Conservation (phyloP, 2,888 invertebrate species). For the Sinelater perroti region DNA sequence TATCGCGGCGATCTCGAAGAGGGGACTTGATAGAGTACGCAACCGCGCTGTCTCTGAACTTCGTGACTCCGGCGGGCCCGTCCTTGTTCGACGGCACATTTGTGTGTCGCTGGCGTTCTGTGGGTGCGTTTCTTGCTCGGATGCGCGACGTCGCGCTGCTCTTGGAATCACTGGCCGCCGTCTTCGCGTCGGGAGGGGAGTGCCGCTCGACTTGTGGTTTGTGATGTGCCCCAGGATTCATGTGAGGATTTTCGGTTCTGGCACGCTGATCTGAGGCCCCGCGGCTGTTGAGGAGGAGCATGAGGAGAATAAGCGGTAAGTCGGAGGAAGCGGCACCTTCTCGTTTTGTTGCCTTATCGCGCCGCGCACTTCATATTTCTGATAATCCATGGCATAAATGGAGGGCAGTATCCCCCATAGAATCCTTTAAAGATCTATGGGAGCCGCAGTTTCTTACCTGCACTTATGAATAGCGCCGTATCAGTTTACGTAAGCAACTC, state of each 20-base stretch:
- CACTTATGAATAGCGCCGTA: too few species aligned
- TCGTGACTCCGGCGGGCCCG: slow-evolving; percentile 39
- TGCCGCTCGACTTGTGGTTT: slow-evolving; percentile 6
- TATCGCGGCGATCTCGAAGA: slow-evolving; percentile 35
- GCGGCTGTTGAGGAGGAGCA: slow-evolving; percentile 21
- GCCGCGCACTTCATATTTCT: too few species aligned
- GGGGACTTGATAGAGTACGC: slow-evolving; percentile 43
- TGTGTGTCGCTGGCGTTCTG: slow-evolving; percentile 37
- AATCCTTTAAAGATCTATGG: too few species aligned
- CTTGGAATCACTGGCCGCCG: not conserved
- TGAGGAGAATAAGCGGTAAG: slow-evolving; percentile 46
- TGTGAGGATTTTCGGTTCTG: slow-evolving; percentile 3
- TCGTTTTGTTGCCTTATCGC: too few species aligned
- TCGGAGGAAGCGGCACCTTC: not conserved
- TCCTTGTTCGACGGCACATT: slow-evolving; percentile 40
- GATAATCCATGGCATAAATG: too few species aligned
- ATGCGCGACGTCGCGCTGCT: slow-evolving; percentile 16
- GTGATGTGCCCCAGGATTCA: slow-evolving; percentile 25
- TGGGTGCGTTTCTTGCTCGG: slow-evolving; percentile 27
- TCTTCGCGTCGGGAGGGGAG: not conserved
- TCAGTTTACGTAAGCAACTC: slow-evolving; percentile 18
- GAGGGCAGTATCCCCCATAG: too few species aligned
- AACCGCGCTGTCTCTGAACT: slow-evolving; percentile 47
- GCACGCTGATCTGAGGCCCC: slow-evolving; percentile 3
- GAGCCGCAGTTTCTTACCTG: too few species aligned